Evolutionary conservation across 2,113 vertebrate genomes (phyloP).

Genomic region (Chlorodrepanis virens): DNA sequence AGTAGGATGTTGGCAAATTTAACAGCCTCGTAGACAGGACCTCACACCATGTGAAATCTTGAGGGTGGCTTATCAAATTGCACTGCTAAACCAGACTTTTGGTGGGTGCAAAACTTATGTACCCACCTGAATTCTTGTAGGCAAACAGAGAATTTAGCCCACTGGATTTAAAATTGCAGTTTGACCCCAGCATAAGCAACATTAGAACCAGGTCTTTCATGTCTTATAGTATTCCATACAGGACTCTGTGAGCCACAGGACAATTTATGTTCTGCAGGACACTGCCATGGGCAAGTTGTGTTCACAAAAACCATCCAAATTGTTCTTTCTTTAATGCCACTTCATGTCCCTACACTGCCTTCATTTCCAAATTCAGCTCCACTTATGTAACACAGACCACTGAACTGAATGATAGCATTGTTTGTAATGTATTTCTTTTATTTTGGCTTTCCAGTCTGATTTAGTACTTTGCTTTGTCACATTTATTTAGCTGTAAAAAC

Average conservation of each 20-base stretch:
- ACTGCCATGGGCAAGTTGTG: neutral
- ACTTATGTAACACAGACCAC: neutral
- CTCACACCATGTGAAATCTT: neutral
- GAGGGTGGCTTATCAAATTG: neutral
- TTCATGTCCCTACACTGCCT: neutral
- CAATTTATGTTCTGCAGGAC: neutral
- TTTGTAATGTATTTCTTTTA: constrained; percentile 10
- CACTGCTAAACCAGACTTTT: neutral
- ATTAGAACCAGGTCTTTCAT: neutral
- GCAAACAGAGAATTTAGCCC: neutral
- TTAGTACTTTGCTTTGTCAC: neutral
- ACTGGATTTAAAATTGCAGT: neutral
- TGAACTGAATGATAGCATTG: neutral
- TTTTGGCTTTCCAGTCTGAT: neutral
- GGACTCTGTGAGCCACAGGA: neutral
- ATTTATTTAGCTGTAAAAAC: neutral
- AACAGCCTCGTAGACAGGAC: neutral
- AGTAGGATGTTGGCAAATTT: neutral
- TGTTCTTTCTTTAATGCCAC: neutral
- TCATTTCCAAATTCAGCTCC: neutral
- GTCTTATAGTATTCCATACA: neutral
- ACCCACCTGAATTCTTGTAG: neutral
- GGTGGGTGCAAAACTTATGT: neutral
- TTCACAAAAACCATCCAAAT: neutral
- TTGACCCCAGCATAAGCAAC: neutral